These are phyloP conservation scores for Merops nubicus DNA, from an alignment of 2,113 vertebrate species.

Conservation along the genomic window DNA sequence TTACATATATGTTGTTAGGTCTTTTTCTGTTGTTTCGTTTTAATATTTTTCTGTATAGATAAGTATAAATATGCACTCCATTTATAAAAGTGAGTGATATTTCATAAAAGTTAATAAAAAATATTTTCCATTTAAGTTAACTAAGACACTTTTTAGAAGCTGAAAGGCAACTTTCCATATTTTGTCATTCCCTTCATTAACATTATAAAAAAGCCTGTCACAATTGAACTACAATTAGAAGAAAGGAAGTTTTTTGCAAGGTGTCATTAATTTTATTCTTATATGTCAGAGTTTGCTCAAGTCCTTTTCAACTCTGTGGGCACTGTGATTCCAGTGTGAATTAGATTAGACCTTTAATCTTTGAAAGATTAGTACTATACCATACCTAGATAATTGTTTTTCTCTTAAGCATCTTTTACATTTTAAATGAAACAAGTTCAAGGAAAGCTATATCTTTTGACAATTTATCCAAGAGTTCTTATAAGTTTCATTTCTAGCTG, in stretches of 20 bases:
- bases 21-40: background rate
- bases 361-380: background rate
- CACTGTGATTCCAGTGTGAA: background rate
- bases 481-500: background rate
- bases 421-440: background rate
- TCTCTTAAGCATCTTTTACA: background rate
- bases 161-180: background rate
- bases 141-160: background rate
- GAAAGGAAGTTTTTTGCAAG: background rate
- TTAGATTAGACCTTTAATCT: background rate
- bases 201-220: background rate
- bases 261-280: background rate
- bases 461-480: background rate
- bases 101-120: background rate
- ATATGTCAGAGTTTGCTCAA: background rate
- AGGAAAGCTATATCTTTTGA: background rate
- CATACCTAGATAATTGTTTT: background rate
- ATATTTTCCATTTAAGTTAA: background rate
- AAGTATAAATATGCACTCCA: fast-evolving
- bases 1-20: background rate
- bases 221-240: background rate
- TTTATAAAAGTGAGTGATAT: background rate
- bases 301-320: background rate
- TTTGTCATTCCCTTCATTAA: background rate
- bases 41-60: background rate